These are phyloP conservation scores for Oceanodroma tethys DNA, from an alignment of 2,113 vertebrate genomes.

Conservation along the genomic window DNA sequence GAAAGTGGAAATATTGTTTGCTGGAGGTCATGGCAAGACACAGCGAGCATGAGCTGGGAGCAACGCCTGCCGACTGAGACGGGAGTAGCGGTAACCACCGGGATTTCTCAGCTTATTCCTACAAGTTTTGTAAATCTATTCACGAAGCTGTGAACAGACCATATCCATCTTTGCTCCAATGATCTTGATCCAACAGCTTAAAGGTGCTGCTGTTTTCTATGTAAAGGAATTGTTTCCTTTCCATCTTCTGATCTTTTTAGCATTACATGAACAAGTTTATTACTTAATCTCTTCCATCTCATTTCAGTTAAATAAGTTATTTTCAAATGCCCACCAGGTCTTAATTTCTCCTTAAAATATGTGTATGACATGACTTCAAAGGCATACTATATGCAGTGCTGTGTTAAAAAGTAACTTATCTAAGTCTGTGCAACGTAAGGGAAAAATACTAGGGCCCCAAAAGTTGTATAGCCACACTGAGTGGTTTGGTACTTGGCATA, in stretches of 20 bases:
- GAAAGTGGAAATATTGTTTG: not conserved
- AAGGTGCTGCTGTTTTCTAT: not conserved
- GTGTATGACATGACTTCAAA: not conserved
- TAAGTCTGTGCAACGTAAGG: not conserved
- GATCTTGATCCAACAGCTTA: not conserved
- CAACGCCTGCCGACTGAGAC: not conserved
- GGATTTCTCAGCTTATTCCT: not conserved
- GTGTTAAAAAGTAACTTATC: not conserved
- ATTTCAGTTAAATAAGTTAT: not conserved
- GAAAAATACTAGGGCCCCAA: not conserved
- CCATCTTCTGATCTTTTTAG: not conserved
- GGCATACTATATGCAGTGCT: not conserved
- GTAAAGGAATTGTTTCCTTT: not conserved
- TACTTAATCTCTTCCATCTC: not conserved
- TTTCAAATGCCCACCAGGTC: not conserved
- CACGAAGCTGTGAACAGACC: not conserved
- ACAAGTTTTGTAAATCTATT: not conserved
- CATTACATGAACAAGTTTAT: not conserved
- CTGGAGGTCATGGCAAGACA: not conserved
- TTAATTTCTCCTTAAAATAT: not conserved
- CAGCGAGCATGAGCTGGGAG: fast-evolving
- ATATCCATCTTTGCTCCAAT: not conserved
- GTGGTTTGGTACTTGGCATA: not conserved
- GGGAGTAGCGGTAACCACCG: not conserved
- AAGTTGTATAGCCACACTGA: not conserved